Conservation (phyloP, 2,888 invertebrate genomes). For the Drosophila anomelani region DNA sequence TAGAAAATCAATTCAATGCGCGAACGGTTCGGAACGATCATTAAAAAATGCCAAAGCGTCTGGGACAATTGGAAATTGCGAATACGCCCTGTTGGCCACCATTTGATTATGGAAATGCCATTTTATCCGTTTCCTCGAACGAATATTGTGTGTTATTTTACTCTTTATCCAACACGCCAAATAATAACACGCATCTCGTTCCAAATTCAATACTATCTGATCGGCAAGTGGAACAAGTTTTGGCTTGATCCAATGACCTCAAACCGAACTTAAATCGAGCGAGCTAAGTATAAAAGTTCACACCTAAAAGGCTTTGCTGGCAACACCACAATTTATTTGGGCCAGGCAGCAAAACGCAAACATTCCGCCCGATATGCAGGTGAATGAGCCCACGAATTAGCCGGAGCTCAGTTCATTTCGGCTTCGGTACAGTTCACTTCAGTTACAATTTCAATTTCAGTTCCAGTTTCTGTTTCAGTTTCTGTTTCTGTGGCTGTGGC, state of each 20-base stretch:
- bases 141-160: constrained; percentile 2
- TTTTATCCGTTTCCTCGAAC: constrained; percentile 20
- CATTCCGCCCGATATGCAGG: constrained; percentile 55
- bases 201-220: constrained; percentile 47
- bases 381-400: constrained; percentile 39
- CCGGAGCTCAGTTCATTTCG: constrained; percentile 21
- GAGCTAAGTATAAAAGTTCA: constrained; percentile 52
- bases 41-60: constrained; percentile 53
- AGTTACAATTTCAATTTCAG: constrained; percentile 21
- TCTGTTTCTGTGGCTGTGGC: constrained; percentile 14
- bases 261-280: constrained; percentile 47
- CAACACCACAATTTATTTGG: constrained; percentile 65
- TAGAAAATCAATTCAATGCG: constrained; percentile 35
- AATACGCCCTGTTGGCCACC: constrained; percentile 51
- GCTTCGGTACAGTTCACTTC: constrained; percentile 25
- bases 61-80: constrained; percentile 44
- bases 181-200: constrained; percentile 60
- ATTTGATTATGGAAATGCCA: constrained; percentile 39
- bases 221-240: constrained; percentile 23
- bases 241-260: constrained; percentile 40
- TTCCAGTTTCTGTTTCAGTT: constrained; percentile 24
- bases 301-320: constrained; percentile 63
- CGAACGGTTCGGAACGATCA: constrained; percentile 45
- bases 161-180: constrained; percentile 12
- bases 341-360: constrained; percentile 48